Percentiles rank a stretch among this genome's conserved stretches.
These are phyloP conservation scores for Pteromalus puparum DNA, from an alignment of 1,140 invertebrate genomes.

Conservation along the genomic window DNA sequence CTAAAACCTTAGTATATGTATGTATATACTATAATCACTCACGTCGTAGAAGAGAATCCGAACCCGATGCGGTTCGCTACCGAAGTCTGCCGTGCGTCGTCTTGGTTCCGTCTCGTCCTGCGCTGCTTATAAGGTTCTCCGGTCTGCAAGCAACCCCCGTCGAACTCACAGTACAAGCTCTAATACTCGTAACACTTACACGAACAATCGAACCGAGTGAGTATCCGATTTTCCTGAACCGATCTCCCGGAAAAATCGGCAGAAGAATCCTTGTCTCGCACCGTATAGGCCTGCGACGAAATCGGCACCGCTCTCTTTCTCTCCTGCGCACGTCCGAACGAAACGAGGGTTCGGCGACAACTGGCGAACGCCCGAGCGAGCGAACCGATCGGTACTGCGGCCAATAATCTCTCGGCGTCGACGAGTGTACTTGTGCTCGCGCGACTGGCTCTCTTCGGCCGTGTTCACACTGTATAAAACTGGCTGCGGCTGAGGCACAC, in stretches of 20 bases:
- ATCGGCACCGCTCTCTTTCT: constrained; percentile 7
- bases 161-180: constrained; percentile 37
- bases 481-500: not conserved
- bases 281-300: not conserved
- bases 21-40: constrained; percentile 15
- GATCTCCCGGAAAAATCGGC: not conserved
- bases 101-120: not conserved
- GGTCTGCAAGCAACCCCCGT: constrained; percentile 24
- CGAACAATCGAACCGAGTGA: constrained; percentile 49
- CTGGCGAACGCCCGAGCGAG: constrained; percentile 58
- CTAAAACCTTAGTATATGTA: not conserved
- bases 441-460: constrained; percentile 33
- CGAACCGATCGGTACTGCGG: constrained; percentile 25
- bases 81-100: not conserved
- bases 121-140: not conserved
- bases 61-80: constrained; percentile 31
- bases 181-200: constrained; percentile 44
- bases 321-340: constrained; percentile 66
- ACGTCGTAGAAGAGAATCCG: constrained; percentile 13
- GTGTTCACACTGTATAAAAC: not conserved
- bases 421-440: not conserved
- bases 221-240: not conserved
- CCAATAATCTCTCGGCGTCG: not conserved
- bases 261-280: not conserved
- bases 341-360: constrained; percentile 71